A percentile compares a stretch with the other conserved stretches of the same genome.
Evolutionary conservation across 1,140 invertebrate genomes (phyloP).

Genomic region (Neodiprion lecontei): DNA sequence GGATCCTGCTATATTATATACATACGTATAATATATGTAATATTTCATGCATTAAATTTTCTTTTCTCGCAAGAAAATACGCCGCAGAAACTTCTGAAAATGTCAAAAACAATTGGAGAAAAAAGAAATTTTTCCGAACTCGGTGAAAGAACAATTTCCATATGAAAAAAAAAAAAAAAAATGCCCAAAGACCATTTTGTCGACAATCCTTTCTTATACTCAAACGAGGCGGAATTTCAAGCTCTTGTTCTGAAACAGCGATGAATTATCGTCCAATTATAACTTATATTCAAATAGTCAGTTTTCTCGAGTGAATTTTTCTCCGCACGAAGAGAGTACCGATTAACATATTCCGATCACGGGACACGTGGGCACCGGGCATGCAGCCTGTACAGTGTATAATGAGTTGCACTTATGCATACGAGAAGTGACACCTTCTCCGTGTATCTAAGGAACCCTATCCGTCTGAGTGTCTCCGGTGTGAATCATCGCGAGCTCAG

Average conservation of each 20-base stretch:
- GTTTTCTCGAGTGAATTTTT: no score
- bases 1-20: not conserved
- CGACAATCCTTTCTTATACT: no score
- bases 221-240: no score
- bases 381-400: constrained; percentile 29
- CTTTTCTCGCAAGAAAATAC: no score
- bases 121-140: no score
- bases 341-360: constrained; percentile 2
- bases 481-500: constrained; percentile 48
- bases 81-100: no score
- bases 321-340: not conserved
- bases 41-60: no score
- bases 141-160: no score
- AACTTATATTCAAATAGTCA: no score
- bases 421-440: constrained; percentile 53
- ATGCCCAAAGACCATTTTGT: no score
- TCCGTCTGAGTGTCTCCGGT: constrained; percentile 20
- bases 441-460: constrained; percentile 24
- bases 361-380: constrained; percentile 36
- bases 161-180: no score
- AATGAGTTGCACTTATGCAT: constrained; percentile 53
- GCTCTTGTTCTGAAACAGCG: not conserved
- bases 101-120: no score
- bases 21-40: not conserved
- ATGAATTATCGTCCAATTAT: not conserved